Evolutionary conservation across 2,797 vertebrate genomes (phyloP).

Genomic region (Acanthopagrus latus): DNA sequence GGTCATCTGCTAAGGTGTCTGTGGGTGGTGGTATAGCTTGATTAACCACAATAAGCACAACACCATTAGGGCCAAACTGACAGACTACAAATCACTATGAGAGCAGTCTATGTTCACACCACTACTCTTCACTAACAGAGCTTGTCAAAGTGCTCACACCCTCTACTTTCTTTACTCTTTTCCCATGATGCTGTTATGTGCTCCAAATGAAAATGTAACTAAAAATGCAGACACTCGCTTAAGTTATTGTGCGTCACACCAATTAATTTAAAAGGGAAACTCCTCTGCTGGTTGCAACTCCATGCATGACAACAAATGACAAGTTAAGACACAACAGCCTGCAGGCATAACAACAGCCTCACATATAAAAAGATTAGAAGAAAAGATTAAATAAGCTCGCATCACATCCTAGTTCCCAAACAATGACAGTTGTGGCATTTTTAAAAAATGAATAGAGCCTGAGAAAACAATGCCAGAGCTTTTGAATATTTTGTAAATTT

Average conservation of each 20-base stretch:
- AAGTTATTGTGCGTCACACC: not conserved
- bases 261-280: constrained; percentile 22
- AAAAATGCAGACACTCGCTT: constrained; percentile 1
- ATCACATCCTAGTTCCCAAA: constrained; percentile 33
- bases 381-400: constrained; percentile 24
- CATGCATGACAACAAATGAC: constrained; percentile 59
- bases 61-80: constrained; percentile 36
- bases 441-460: constrained; percentile 16
- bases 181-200: not conserved
- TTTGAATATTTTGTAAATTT: constrained; percentile 8
- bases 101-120: constrained; percentile 33
- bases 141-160: not conserved
- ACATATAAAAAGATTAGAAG: constrained; percentile 39
- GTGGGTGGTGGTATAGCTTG: constrained; percentile 30
- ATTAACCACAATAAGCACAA: constrained; percentile 57
- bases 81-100: constrained; percentile 49
- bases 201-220: not conserved
- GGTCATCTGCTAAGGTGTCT: constrained; percentile 29
- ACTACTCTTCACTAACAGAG: constrained; percentile 22
- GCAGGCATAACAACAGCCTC: constrained; percentile 44
- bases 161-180: not conserved
- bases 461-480: constrained; percentile 18
- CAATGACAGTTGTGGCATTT: constrained; percentile 44
- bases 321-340: constrained; percentile 48
- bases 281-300: constrained; percentile 9